phyloP scores from a whole-genome alignment of 2,113 vertebrate species.

The Syrmaticus mikado region DNA sequence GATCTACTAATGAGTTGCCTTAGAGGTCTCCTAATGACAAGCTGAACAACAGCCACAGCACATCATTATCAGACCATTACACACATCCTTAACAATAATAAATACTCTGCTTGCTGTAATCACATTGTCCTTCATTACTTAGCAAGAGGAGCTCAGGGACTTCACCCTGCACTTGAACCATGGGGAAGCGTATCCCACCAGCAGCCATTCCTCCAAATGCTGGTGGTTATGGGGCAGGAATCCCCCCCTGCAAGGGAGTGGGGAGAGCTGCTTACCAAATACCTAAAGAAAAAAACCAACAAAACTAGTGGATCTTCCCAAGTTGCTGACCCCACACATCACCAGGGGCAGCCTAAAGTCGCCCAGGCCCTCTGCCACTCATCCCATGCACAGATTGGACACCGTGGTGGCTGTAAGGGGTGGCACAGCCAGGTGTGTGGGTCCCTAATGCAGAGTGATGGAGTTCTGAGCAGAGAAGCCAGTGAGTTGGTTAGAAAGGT shows the following conservation, averaged over 20 bases:
- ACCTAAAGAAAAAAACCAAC: not conserved
- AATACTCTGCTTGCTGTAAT: not conserved
- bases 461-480: not conserved
- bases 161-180: no score
- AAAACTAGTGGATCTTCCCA: accelerated
- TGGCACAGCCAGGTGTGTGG: not conserved
- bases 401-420: not conserved
- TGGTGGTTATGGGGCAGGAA: not conserved
- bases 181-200: not conserved
- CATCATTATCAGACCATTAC: not conserved
- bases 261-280: not conserved
- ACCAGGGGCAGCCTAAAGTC: not conserved
- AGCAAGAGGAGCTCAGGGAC: not conserved
- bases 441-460: not conserved
- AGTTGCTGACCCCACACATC: not conserved
- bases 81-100: constrained; percentile 12
- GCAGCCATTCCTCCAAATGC: not conserved
- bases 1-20: constrained; percentile 7
- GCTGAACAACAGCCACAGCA: not conserved
- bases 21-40: constrained; percentile 45
- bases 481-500: not conserved
- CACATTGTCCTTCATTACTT: not conserved
- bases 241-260: not conserved
- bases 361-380: not conserved
- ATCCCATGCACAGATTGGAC: not conserved